Evolutionary conservation across 2,797 vertebrate genomes (phyloP).

Genomic region (Sebastes alutus): DNA sequence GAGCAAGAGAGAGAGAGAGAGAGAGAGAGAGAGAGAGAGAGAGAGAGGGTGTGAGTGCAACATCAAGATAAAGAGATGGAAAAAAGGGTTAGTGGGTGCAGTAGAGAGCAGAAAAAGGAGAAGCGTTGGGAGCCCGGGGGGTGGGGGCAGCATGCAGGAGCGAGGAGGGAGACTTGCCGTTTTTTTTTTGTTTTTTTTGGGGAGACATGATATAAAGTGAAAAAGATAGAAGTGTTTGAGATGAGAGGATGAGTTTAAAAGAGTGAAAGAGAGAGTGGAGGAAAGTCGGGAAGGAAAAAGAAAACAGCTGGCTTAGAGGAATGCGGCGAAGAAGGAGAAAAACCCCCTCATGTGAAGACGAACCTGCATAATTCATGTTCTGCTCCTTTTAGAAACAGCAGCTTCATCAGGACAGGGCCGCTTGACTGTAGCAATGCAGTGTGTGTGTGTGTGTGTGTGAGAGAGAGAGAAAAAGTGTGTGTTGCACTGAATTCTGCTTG

Average conservation of each 20-base stretch:
- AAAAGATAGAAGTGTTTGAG: slow-evolving; percentile 56
- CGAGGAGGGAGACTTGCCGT: slow-evolving; percentile 6
- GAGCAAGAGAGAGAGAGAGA: neutral
- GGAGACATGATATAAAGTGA: slow-evolving; percentile 41
- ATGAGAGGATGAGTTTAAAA: slow-evolving; percentile 65
- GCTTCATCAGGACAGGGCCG: slow-evolving; percentile 84
- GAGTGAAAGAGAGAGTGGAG: slow-evolving; percentile 37
- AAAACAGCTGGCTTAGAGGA: slow-evolving; percentile 80
- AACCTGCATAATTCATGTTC: slow-evolving; percentile 87
- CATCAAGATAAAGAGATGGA: slow-evolving; percentile 50
- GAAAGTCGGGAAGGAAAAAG: slow-evolving; percentile 48
- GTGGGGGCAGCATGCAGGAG: slow-evolving; percentile 23
- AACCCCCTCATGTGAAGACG: slow-evolving; percentile 77
- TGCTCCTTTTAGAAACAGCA: slow-evolving; percentile 86
- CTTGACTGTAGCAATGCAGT: slow-evolving; percentile 77
- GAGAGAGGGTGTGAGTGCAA: slow-evolving; percentile 1
- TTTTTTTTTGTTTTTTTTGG: neutral
- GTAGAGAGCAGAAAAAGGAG: slow-evolving; percentile 43
- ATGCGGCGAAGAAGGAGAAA: slow-evolving; percentile 66
- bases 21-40: neutral
- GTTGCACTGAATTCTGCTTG: slow-evolving; percentile 51
- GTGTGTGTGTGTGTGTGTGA: slow-evolving; percentile 22
- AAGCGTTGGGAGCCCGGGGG: slow-evolving; percentile 4
- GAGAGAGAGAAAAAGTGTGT: slow-evolving; percentile 1
- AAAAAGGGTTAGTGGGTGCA: slow-evolving; percentile 55